Evolutionary conservation across 2,888 invertebrate genomes (phyloP), one percentile per base, ranked within the genome.

Genomic region (Parnassius orleans): DNA sequence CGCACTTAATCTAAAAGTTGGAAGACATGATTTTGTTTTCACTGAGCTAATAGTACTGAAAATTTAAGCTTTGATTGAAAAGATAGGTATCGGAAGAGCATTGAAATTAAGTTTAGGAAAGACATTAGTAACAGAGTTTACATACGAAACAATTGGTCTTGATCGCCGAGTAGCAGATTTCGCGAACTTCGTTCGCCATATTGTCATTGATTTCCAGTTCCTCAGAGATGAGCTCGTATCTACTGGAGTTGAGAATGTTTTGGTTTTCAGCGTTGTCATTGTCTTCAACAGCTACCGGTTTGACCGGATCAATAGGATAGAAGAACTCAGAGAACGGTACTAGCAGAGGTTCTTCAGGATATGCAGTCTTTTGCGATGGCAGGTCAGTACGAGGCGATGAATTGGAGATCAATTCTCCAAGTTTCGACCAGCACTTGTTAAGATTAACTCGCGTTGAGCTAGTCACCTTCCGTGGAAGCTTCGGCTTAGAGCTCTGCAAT

Each of bases 391-490:
- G 85, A 2, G 89, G 84, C 64, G 84, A 79, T 44, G 87, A 74
- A 69, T 92, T 87, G 71, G 92, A 88, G 77, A 93, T 90, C 69
- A 93, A 80, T 66, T 92, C 92, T 72, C 94, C 94, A 68, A 94
- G 92, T 78, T 93, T 92, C 68, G 93, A 90, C 94, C 94, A 94
- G 80, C 93, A 93, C 80, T 92, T 90, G 83, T 94, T 94, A 68
- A 94, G 87, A 79, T 94, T 94, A 78, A 94, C 92, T 70, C 93
- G 92, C 72, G 93, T 90, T 44, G 93, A 92, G 70, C 86, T 83
- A 54, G 93, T 86, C 75, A 94, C 88, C 72, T 90, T 92, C 66
- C 94, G 86, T 12, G 93, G 92, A 64, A 94, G 87, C 73, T 90
- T 89, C 50, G 93, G 93, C 72, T 92, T 93, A 66, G 89, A 81